Percentiles rank a stretch among this genome's conserved stretches.
Evolutionary conservation across 2,113 vertebrate species (phyloP).

Genomic region (Danionella cerebrum): DNA sequence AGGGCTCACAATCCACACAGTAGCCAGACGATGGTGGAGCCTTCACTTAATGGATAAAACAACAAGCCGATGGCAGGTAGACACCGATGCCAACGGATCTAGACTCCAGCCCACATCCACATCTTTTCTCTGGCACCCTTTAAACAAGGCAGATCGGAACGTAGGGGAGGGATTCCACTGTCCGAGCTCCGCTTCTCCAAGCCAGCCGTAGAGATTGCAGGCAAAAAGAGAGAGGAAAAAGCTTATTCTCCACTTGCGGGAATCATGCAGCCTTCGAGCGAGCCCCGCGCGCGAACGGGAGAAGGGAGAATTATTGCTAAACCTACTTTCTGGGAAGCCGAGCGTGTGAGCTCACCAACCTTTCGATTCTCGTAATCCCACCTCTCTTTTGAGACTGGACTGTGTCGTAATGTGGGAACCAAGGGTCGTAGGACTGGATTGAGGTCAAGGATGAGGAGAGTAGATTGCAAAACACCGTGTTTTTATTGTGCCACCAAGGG

Average conservation of each 20-base stretch:
- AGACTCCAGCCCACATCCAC: slow-evolving; percentile 63
- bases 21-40: slow-evolving; percentile 47
- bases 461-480: no score
- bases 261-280: slow-evolving; percentile 49
- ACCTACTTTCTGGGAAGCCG: slow-evolving; percentile 70
- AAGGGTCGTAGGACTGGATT: no score
- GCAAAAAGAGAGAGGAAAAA: slow-evolving; percentile 56
- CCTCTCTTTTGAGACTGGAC: no score
- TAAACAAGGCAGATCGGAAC: slow-evolving; percentile 63
- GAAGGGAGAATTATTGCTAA: slow-evolving; percentile 54
- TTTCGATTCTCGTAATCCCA: slow-evolving; percentile 73
- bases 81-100: slow-evolving; percentile 55
- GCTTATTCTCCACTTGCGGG: slow-evolving; percentile 52
- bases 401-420: no score
- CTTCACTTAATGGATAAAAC: slow-evolving; percentile 48
- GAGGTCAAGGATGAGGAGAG: no score
- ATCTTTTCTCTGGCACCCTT: slow-evolving; percentile 54
- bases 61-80: slow-evolving; percentile 56
- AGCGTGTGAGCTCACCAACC: slow-evolving; percentile 74
- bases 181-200: slow-evolving; percentile 69
- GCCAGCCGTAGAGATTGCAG: slow-evolving; percentile 63
- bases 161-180: slow-evolving; percentile 70
- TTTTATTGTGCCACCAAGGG: no score
- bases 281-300: slow-evolving; percentile 45
- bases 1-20: slow-evolving; percentile 46